Percentiles rank a stretch among this genome's conserved stretches.
These are phyloP conservation scores for Cataglyphis altisquamis DNA, from an alignment of 2,888 invertebrate genomes.

Conservation along the genomic window DNA sequence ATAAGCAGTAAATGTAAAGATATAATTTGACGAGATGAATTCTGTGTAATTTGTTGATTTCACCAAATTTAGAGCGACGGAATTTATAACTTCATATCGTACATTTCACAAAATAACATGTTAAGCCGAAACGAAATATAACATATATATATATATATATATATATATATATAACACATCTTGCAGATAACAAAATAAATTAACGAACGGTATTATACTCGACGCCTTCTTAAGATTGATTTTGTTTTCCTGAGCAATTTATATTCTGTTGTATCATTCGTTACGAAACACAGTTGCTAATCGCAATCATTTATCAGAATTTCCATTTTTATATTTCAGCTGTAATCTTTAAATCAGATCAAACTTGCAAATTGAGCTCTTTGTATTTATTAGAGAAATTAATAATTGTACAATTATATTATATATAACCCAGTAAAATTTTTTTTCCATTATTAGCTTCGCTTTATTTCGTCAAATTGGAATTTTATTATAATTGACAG, in stretches of 20 bases:
- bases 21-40: not conserved
- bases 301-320: slow-evolving; percentile 13
- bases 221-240: slow-evolving; percentile 24
- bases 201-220: not conserved
- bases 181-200: slow-evolving; percentile 37
- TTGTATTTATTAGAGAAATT: slow-evolving; percentile 12
- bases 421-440: not conserved
- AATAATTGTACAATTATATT: not conserved
- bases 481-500: not conserved
- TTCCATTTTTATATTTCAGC: slow-evolving; percentile 41
- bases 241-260: slow-evolving; percentile 34
- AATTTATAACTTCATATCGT: slow-evolving; percentile 33
- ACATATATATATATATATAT: not conserved
- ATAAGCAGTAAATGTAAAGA: not conserved
- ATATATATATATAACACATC: not conserved
- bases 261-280: slow-evolving; percentile 19
- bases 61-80: slow-evolving; percentile 2
- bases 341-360: not conserved
- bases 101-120: slow-evolving; percentile 24
- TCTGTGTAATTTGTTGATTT: slow-evolving; percentile 11
- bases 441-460: not conserved
- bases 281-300: slow-evolving; percentile 50
- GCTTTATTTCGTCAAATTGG: not conserved
- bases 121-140: not conserved
- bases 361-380: slow-evolving; percentile 21